Conservation (phyloP, 2,888 invertebrate species). For the Matsumyia berberina region DNA sequence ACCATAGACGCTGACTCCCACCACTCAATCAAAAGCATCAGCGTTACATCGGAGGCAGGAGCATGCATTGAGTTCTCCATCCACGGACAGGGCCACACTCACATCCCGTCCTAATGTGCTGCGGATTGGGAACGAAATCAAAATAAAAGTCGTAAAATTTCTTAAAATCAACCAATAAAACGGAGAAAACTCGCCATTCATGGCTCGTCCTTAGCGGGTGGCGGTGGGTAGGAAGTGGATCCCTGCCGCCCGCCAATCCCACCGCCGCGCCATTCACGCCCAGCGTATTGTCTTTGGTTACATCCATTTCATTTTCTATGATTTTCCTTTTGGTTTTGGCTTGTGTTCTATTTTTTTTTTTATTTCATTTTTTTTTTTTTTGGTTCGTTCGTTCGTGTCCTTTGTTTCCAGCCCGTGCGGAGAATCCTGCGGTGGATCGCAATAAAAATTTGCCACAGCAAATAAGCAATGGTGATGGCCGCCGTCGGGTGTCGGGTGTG, state of each 20-base stretch:
- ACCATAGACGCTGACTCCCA: not conserved
- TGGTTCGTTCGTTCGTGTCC: slow-evolving; percentile 8
- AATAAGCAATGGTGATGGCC: slow-evolving; percentile 46
- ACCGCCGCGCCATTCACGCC: slow-evolving; percentile 31
- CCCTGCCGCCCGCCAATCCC: not conserved
- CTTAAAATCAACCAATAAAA: slow-evolving; percentile 77
- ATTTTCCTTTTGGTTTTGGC: slow-evolving; percentile 31
- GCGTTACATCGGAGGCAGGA: slow-evolving; percentile 18
- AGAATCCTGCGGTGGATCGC: slow-evolving; percentile 63
- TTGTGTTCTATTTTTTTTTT: slow-evolving; percentile 1
- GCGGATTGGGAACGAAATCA: slow-evolving; percentile 67
- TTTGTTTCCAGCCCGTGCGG: slow-evolving; percentile 35
- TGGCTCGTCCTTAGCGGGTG: slow-evolving; percentile 44
- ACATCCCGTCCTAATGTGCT: slow-evolving; percentile 36
- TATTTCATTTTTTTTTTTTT: no score
- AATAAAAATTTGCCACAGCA: slow-evolving; percentile 75
- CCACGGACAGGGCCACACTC: no score
- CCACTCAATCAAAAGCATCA: slow-evolving; percentile 62
- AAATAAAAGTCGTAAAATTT: slow-evolving; percentile 72
- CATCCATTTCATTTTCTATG: slow-evolving; percentile 62
- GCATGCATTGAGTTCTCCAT: slow-evolving; percentile 8
- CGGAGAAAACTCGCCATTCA: slow-evolving; percentile 66
- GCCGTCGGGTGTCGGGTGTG: slow-evolving; percentile 17
- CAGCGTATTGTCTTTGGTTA: slow-evolving; percentile 68
- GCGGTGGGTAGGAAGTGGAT: slow-evolving; percentile 9